Conservation (phyloP, 1,140 invertebrate species). For the Drosophila tropicalis region DNA sequence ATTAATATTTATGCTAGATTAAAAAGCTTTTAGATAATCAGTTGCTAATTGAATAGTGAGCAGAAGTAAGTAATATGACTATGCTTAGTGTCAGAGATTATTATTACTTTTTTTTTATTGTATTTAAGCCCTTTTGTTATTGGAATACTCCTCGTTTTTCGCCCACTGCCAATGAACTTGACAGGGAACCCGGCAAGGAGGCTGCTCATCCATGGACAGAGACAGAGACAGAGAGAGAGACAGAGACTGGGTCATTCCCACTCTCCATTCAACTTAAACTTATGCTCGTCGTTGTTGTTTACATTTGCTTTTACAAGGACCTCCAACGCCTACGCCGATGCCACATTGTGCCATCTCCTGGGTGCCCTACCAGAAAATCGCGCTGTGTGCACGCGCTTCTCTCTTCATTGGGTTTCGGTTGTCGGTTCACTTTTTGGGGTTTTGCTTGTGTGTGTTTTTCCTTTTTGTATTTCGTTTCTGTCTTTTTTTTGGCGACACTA, state of each 20-base stretch:
- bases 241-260: background rate
- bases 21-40: background rate
- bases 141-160: background rate
- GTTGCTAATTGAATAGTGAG: background rate
- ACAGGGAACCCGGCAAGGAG: background rate
- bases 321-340: background rate
- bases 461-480: constrained; percentile 2
- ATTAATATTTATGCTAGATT: too few relatives aligned
- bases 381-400: background rate
- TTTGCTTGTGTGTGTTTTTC: constrained; percentile 27
- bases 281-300: constrained; percentile 37
- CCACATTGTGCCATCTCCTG: too few relatives aligned
- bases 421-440: constrained; percentile 1
- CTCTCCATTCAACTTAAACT: background rate
- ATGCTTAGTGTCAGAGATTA: background rate
- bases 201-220: background rate
- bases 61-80: too few relatives aligned
- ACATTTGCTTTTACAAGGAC: constrained; percentile 30
- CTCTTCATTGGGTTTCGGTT: constrained; percentile 7
- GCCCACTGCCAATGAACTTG: background rate
- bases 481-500: constrained; percentile 50
- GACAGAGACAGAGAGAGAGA: too few relatives aligned
- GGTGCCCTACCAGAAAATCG: background rate
- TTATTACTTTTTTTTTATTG: background rate
- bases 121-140: background rate